Percentiles rank a stretch among this genome's conserved stretches.
Evolutionary conservation across 1,140 invertebrate species (phyloP).

Genomic region (Cydia strobilella): DNA sequence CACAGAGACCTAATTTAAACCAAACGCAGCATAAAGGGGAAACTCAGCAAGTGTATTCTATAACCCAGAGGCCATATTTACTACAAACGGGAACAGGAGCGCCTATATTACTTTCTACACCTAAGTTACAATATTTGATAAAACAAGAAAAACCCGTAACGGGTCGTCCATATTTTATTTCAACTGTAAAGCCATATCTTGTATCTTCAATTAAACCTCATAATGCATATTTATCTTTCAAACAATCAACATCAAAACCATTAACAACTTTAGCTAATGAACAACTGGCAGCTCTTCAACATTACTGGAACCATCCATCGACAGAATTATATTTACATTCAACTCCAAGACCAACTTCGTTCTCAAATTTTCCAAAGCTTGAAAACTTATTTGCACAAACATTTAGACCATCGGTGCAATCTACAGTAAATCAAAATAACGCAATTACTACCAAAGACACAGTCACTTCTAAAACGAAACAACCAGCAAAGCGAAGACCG

Average conservation of each 20-base stretch:
- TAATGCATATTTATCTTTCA: slow-evolving; percentile 44
- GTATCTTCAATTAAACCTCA: slow-evolving; percentile 53
- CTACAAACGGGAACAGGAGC: slow-evolving; percentile 47
- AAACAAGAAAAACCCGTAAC: slow-evolving; percentile 49
- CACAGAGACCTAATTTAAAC: slow-evolving; percentile 39
- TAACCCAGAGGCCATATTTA: slow-evolving; percentile 56
- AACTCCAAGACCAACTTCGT: slow-evolving; percentile 48
- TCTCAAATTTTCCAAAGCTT: slow-evolving; percentile 48
- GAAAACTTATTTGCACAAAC: slow-evolving; percentile 51
- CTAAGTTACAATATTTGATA: slow-evolving; percentile 52
- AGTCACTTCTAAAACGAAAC: slow-evolving; percentile 51
- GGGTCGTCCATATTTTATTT: slow-evolving; percentile 44
- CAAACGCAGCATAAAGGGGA: slow-evolving; percentile 42
- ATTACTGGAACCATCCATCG: slow-evolving; percentile 63
- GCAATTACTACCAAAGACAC: slow-evolving; percentile 36
- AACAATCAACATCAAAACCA: slow-evolving; percentile 62
- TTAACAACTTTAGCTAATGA: slow-evolving; percentile 58
- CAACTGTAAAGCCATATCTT: slow-evolving; percentile 56
- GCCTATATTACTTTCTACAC: slow-evolving; percentile 49
- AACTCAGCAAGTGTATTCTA: slow-evolving; percentile 40
- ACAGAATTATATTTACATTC: slow-evolving; percentile 48
- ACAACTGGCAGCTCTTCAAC: slow-evolving; percentile 61
- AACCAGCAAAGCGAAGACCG: slow-evolving; percentile 63
- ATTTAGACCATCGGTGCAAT: slow-evolving; percentile 44
- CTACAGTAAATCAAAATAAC: slow-evolving; percentile 42